A percentile compares a stretch with the other conserved stretches of the same genome.
phyloP scores from a whole-genome alignment of 1,140 invertebrate genomes.

The Carcinoscorpius rotundicauda region DNA sequence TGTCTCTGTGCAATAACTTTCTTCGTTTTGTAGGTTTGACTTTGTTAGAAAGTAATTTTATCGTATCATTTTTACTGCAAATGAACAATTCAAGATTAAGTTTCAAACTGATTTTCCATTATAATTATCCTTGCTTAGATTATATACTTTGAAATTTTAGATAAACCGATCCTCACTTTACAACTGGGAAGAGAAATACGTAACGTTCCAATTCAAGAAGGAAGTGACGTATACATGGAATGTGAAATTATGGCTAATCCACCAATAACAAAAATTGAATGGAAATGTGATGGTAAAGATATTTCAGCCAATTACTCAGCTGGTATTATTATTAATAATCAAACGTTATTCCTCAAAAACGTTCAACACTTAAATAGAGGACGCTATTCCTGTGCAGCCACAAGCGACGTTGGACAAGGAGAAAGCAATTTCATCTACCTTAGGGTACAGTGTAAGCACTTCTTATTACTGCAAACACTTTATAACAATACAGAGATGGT shows the following conservation, averaged over 20 bases:
- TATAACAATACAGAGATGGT: too few relatives aligned
- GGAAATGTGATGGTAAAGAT: constrained; percentile 54
- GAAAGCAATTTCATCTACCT: constrained; percentile 67
- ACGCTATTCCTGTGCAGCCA: constrained; percentile 70
- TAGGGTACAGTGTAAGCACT: constrained; percentile 49
- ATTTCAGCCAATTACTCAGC: constrained; percentile 33
- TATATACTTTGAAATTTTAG: constrained; percentile 34
- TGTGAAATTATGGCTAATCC: constrained; percentile 79
- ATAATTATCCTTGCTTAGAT: too few relatives aligned
- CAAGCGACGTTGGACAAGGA: constrained; percentile 76
- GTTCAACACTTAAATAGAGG: constrained; percentile 27
- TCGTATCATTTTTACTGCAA: too few relatives aligned
- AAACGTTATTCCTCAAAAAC: constrained; percentile 37
- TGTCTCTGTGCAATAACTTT: too few relatives aligned
- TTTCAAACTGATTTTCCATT: too few relatives aligned
- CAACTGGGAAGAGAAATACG: constrained; percentile 45
- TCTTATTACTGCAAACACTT: too few relatives aligned
- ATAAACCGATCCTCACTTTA: constrained; percentile 67
- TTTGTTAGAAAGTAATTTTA: too few relatives aligned
- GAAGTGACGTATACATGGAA: constrained; percentile 78
- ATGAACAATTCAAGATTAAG: too few relatives aligned
- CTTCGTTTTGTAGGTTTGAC: too few relatives aligned
- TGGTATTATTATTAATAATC: constrained; percentile 64
- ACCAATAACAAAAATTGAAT: constrained; percentile 60
- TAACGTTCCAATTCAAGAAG: constrained; percentile 57